Base-by-base conservation (phyloP, 2,888 invertebrate species). In the Linnaemya tessellans region DNA sequence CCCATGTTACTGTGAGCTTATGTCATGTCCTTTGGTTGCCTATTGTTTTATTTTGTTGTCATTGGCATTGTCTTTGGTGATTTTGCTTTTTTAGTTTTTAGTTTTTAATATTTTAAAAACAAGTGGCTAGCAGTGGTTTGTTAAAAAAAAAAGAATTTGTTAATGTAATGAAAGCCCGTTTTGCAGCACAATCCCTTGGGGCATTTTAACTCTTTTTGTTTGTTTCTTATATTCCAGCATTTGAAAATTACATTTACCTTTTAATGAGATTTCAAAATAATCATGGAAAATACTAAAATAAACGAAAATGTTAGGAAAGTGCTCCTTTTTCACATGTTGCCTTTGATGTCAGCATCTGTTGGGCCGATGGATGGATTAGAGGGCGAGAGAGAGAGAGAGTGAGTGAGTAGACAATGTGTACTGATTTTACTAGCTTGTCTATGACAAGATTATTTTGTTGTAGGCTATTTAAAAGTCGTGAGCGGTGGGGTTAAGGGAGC, bases 211-310 rank as follows among this genome's bases (percentile, higher is more conserved):
- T 77, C 46, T 35, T 64, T 74, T 49, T 46, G 46, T 73, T 73
- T 30, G 46, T 62, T 74, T 49, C 11, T 65, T 49, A 30, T 75
- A 30, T 38, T 35, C 38, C 3, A 38, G 15, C 25, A 80, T 80
- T 84, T 80, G 67, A 62, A 84, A 84, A 84, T 84, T 84, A 80
- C 80, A 84, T 84, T 84, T 84, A 80, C 84, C 80, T 84, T 80
- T 62, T 84, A 84, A 84, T 84, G 84, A 80, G 84, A 84, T 84
- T 84, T 80, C 49, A 77, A 80, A 84, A 84, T 80, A 73, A 84
- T 84, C 58, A 78, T 62, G 54, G 20, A 38, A 70, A 70, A 70
- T 79, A 78, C 68, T 67, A 67, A 56, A 79, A 79, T 70, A 70
- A 8, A 70, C 38, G n/a, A 79, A 79, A 25, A 78, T 25, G 9